Base-by-base conservation (phyloP, 2,797 vertebrate genomes). In the Aplochiton taeniatus region DNA sequence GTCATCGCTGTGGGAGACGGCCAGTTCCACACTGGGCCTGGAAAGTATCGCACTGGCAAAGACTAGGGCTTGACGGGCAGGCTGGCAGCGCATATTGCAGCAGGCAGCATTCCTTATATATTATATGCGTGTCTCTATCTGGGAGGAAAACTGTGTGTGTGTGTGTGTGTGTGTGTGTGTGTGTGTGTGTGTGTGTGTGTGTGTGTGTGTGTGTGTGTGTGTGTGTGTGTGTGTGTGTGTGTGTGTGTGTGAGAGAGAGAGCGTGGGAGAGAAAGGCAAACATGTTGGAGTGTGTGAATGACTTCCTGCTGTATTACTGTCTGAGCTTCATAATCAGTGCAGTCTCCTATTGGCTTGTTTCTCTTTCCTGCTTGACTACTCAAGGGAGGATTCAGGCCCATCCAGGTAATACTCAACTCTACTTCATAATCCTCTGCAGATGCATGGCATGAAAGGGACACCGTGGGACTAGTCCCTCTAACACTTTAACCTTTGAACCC, bases 341-440 rank as follows among this genome's bases (percentile, higher is more conserved):
- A 91, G 82, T 95, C 85, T 95, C 91, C 95, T 93, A 94, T 94
- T 95, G 93, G 94, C 93, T 96, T 95, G 94, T 97, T 90, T 96
- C 93, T 97, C 89, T 98, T 94, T 95, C 92, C 94, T 94, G 95
- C 95, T 97, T 94, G 95, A 91, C 89, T 90, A 89, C 91, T 94
- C 93, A 96, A 99, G 98, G 97, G 98, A 99, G 98, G 98, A 98
- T 99, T 98, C 98, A 97, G 98, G 93, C 96, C 98, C 73, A 92
- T 94, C 78, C 93, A 94, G 93, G 93, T 94, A 94, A 93, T 83
- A 60, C 70, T 80, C 69, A 66, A 68, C 63, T 84, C 66, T 60
- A 74, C 50, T 77, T 83, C 54, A 58, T 71, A 79, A 66, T 55
- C 83, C 73, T 85, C 75, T 71, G 62, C 76, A 83, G 84, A 87